Percentiles rank a stretch among this genome's conserved stretches.
phyloP scores from a whole-genome alignment of 2,113 vertebrate species.

The Paramisgurnus dabryanus region DNA sequence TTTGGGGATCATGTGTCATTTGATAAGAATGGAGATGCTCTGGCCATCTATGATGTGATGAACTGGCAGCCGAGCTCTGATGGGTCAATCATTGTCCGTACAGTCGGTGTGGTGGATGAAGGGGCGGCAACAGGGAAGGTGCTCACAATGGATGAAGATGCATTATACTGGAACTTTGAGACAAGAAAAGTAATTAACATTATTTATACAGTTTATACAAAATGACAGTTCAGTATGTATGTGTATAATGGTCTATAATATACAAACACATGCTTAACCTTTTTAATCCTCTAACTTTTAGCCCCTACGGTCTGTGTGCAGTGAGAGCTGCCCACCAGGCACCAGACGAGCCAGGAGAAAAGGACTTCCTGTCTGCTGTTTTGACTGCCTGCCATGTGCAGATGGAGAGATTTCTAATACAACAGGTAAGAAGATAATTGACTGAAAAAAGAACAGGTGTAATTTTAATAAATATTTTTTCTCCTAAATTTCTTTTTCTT shows the following conservation, averaged over 20 bases:
- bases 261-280: background rate
- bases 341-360: conserved; percentile 48
- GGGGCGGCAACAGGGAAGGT: background rate
- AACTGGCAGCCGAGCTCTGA: conserved; percentile 30
- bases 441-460: background rate
- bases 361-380: conserved; percentile 44
- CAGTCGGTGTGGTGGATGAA: conserved; percentile 36
- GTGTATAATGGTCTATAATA: too few relatives aligned
- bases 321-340: conserved; percentile 29
- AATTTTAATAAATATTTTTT: background rate
- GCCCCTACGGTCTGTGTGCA: conserved; percentile 11
- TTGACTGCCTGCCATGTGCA: conserved; percentile 52
- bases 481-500: background rate
- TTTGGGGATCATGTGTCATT: conserved; percentile 25
- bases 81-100: conserved; percentile 21
- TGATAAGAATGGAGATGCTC: conserved; percentile 19
- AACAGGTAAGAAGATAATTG: conserved; percentile 11
- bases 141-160: conserved; percentile 15
- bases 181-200: background rate
- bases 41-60: conserved; percentile 43
- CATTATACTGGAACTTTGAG: conserved; percentile 9
- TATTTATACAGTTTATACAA: background rate
- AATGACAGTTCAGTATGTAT: background rate
- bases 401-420: conserved; percentile 49
- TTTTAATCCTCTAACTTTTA: background rate